Evolutionary conservation across 1,140 invertebrate species (phyloP), one percentile per base, ranked within the genome.

Genomic region (Hypsibius dujardini): DNA sequence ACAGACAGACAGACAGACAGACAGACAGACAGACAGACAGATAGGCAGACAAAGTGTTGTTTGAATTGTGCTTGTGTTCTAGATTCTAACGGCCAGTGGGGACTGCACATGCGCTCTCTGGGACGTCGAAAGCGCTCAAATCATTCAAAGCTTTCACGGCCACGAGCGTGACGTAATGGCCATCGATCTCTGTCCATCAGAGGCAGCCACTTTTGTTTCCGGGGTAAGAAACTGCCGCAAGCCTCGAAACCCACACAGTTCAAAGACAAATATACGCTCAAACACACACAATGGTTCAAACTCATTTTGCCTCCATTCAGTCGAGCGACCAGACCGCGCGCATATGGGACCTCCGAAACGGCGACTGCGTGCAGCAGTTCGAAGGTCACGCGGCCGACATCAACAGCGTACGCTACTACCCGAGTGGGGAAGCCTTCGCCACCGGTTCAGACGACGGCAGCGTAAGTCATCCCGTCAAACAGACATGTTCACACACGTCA

Each of bases 291-390:
- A n/a, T n/a, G n/a, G n/a, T n/a, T n/a, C n/a, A n/a, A 70, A 72
- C 46, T 60, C 3, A 1, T 70, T 59, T 71, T 70, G 56, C 71
- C n/a, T n/a, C 70, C 73, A 78, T 80, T 71, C 75, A 90, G 85
- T 92, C 94, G 78, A 95, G 93, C 82, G 95, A 98, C 82, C 91
- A 92, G 81, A 88, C 92, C 82, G 92, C 95, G 70, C 86, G 96
- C 69, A 90, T 99, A 74, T 99, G 96, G 96, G 96, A 99, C 81
- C 96, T 98, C 90, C 84, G 96, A 76, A 94, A 90, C 71, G 95
- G 95, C 0, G 90, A 95, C 77, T 96, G 94, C 81, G 94, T 98
- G 59, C 95, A 98, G 83, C 90, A 90, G 70, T 99, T 98, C 82
- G 94, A 98, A 81, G 92, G 95, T 40, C 95, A 99, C 81, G 90